Percentiles rank a stretch among this genome's conserved stretches.
Evolutionary conservation across 1,140 invertebrate genomes (phyloP).

Genomic region (Grapholita molesta): DNA sequence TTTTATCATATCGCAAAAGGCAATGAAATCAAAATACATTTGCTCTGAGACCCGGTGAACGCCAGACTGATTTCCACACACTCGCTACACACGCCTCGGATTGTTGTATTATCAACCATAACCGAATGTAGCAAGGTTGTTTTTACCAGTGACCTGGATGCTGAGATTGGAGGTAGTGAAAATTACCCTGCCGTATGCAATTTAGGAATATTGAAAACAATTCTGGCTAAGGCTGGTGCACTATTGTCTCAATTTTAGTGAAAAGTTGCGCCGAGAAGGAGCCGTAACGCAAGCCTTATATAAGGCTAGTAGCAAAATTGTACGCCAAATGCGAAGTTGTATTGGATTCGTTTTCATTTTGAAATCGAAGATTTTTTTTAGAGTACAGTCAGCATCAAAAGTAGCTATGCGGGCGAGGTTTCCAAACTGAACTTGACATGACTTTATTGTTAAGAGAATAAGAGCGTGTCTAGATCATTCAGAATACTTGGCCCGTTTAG

Average conservation of each 20-base stretch:
- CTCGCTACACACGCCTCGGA: not conserved
- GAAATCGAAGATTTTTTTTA: too few relatives aligned
- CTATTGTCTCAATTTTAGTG: conserved; percentile 4
- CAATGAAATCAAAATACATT: not conserved
- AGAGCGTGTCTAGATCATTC: too few relatives aligned
- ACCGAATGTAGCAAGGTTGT: not conserved
- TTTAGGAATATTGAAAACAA: conserved; percentile 15
- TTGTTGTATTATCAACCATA: not conserved
- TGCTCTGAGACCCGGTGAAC: not conserved
- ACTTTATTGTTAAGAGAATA: too few relatives aligned
- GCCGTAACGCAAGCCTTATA: not conserved
- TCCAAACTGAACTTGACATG: too few relatives aligned
- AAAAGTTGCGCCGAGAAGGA: not conserved
- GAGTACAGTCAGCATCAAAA: too few relatives aligned
- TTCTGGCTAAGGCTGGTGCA: not conserved
- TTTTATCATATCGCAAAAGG: not conserved
- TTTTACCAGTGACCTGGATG: not conserved
- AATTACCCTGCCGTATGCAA: not conserved
- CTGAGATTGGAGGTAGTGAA: not conserved
- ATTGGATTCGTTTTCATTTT: not conserved
- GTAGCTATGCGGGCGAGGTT: too few relatives aligned
- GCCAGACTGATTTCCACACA: not conserved
- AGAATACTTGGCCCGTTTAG: too few relatives aligned
- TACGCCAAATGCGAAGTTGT: not conserved
- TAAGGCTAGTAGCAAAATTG: not conserved